These are phyloP conservation scores for Sander lucioperca DNA, from an alignment of 2,113 vertebrate species.

Conservation along the genomic window DNA sequence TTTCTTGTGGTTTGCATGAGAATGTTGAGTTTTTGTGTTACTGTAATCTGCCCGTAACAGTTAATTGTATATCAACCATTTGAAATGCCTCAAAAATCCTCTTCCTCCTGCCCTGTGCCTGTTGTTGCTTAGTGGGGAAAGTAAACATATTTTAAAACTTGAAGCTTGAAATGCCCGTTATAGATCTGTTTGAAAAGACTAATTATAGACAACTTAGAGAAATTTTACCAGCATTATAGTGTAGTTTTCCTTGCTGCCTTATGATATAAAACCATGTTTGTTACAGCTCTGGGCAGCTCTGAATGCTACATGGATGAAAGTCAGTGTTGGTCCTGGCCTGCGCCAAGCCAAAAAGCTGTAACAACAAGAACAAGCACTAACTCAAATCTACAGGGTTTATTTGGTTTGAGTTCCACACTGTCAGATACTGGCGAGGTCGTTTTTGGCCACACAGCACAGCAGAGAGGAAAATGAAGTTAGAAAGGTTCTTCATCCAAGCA, in stretches of 20 bases:
- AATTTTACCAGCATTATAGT: not conserved
- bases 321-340: constrained; percentile 56
- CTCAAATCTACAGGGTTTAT: constrained; percentile 72
- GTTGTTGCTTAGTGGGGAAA: constrained; percentile 29
- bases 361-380: constrained; percentile 75
- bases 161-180: not conserved
- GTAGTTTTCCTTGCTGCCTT: constrained; percentile 12
- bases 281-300: constrained; percentile 54
- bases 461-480: constrained; percentile 52
- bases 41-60: constrained; percentile 61
- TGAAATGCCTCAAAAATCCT: constrained; percentile 45
- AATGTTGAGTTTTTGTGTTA: constrained; percentile 58
- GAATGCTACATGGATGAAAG: constrained; percentile 48
- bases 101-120: constrained; percentile 18
- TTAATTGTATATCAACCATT: constrained; percentile 64
- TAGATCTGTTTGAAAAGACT: not conserved
- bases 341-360: constrained; percentile 74
- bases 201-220: not conserved
- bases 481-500: constrained; percentile 23
- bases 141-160: constrained; percentile 16
- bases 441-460: constrained; percentile 47
- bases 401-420: constrained; percentile 71
- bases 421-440: constrained; percentile 60
- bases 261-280: constrained; percentile 46
- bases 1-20: constrained; percentile 51